Evolutionary conservation across 2,113 vertebrate genomes (phyloP), one percentile per base, ranked within the genome.

Genomic region (Castor canadensis): DNA sequence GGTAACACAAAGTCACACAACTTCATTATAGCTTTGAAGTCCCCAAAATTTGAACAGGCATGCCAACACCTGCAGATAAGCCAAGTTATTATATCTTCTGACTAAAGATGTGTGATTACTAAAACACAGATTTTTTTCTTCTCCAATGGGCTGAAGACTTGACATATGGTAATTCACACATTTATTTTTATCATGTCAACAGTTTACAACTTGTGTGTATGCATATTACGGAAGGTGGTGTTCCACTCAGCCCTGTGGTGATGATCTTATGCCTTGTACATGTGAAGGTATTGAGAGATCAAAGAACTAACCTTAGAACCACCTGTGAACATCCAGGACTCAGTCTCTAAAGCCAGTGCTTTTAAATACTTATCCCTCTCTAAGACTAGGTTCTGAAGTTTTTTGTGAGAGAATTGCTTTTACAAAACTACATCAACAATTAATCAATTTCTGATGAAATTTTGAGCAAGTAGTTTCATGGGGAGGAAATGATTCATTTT

Each of bases 371-470:
- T 54, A 9, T 82, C 66, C 45, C 19, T 88, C 11, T 64, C 20
- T 13, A 49, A 4, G 58, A 45, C 2, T 22, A 43, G 15, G 3
- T 24, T 93, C 47, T 67, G 30, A 83, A 67, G 6, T 38, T n/a
- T 38, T 60, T 9, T 60, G 2, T 60, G 58, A 60, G 58, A 60
- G 2, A 92, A 67, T 49, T 72, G 40, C 12, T 91, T 97, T 91
- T 71, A 76, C 4, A 80, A 86, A 93, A 75, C 20, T n/a, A 10
- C 30, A 88, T 32, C 73, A 69, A 62, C 62, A 67, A 49, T 62
- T 93, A 89, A 87, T 87, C 82, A 79, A 86, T 93, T 73, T 96
- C 32, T 64, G 62, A 87, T 86, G 24, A 79, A 89, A 96, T 87
- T 93, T 56, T 62, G 3, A 71, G 82, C n/a, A 91, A 85, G 10